Evolutionary conservation across 2,888 invertebrate genomes (phyloP), one percentile per base, ranked within the genome.

Genomic region (Hirtodrosophila duncani): DNA sequence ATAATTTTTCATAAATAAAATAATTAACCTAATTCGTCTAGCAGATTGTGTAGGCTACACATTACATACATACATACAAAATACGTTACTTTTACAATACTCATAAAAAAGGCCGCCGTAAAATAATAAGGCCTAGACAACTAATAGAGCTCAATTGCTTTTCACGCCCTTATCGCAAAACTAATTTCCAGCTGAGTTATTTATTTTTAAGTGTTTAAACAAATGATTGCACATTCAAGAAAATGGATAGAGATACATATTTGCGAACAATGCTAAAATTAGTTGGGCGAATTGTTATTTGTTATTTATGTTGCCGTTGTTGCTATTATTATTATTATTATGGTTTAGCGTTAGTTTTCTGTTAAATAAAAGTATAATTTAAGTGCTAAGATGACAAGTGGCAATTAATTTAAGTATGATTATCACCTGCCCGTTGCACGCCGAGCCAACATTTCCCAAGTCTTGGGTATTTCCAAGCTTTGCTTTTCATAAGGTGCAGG

Each of bases 401-500:
- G 81, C 75, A 77, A 77, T 77, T 77, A 77, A 77, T 77, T 80
- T 77, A 77, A 74, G 64, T 80, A 70, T 77, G 81, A 77, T 77
- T 77, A 77, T 77, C 75, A 77, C 75, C 78, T 80, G 74, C 61
- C 71, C 58, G 52, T 71, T 58, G 75, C 71, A 75, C 53, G 57
- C 48, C 48, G 51, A 57, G 31, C 44, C 49, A 10, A 11, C 10
- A 10, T 17, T 8, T 20, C 10, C 21, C 38, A 9, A 17, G 53
- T 49, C 33, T 64, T 62, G 64, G 80, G 74, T 48, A 63, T 66
- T 80, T 68, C 78, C 74, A 42, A 61, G 63, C 59, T 63, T 77
- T 66, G 36, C 57, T 63, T 69, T 69, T 34, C 63, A 56, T 63
- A 60, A 60, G 59, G 49, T 48, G 52, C 62, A 48, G 58, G 36